Evolutionary conservation across 2,888 invertebrate genomes (phyloP).

Genomic region (Epinotia brunnichana): DNA sequence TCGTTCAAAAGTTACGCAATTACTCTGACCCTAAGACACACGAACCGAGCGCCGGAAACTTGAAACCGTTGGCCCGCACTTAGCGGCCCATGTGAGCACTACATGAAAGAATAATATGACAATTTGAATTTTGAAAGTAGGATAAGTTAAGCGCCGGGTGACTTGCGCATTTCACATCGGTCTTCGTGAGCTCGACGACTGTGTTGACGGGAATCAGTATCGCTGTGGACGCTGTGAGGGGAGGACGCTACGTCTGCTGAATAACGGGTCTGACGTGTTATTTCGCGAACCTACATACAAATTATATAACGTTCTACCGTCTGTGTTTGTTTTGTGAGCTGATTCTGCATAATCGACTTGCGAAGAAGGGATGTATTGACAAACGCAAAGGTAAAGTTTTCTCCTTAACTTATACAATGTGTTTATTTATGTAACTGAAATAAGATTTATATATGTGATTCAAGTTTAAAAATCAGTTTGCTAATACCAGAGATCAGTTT

Average conservation of each 20-base stretch:
- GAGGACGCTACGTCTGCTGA: conserved; percentile 55
- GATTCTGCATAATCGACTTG: conserved; percentile 51
- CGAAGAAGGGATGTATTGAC: conserved; percentile 59
- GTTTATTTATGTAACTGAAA: neutral
- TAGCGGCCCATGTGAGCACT: conserved; percentile 63
- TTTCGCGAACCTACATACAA: conserved; percentile 61
- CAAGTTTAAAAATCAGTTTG: no score
- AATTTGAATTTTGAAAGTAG: conserved; percentile 70
- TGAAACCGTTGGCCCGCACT: conserved; percentile 56
- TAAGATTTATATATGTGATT: conserved; percentile 2
- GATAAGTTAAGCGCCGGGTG: conserved; percentile 75
- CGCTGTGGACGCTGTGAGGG: conserved; percentile 55
- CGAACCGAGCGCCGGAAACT: conserved; percentile 58
- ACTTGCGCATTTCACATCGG: conserved; percentile 81
- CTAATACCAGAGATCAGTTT: neutral
- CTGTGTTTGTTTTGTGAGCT: conserved; percentile 75
- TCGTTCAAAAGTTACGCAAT: no score
- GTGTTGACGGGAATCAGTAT: conserved; percentile 72
- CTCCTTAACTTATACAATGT: conserved; percentile 14
- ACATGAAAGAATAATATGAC: conserved; percentile 51
- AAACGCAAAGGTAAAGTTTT: conserved; percentile 53
- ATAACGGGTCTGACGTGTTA: conserved; percentile 62
- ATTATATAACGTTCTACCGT: conserved; percentile 72
- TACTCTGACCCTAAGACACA: conserved; percentile 52
- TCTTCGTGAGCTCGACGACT: conserved; percentile 61